Conservation (phyloP, 1,140 invertebrate species). For the Vollenhovia emeryi region DNA sequence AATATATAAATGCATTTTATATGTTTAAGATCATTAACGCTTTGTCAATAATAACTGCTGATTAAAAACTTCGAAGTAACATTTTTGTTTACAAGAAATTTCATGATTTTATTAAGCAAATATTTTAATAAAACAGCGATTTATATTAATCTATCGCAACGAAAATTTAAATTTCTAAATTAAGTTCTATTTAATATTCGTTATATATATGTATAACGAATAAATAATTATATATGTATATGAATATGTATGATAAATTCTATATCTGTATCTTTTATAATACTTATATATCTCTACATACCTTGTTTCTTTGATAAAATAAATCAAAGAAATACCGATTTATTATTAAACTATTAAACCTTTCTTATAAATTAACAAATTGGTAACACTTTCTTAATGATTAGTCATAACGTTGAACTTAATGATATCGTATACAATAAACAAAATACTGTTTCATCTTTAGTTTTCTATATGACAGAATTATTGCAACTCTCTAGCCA, state of each 20-base stretch:
- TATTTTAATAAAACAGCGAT: too few species aligned
- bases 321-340: neutral
- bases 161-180: too few species aligned
- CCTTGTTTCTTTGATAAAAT: neutral
- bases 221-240: too few species aligned
- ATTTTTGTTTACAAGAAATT: too few species aligned
- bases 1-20: neutral
- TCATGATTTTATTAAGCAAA: too few species aligned
- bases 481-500: conserved; percentile 73
- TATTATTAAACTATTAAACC: conserved; percentile 1
- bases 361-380: neutral
- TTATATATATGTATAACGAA: too few species aligned
- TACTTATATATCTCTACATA: neutral
- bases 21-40: too few species aligned
- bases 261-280: neutral
- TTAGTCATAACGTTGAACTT: neutral
- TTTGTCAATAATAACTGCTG: too few species aligned
- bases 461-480: neutral
- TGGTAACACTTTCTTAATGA: neutral
- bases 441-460: conserved; percentile 28
- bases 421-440: neutral
- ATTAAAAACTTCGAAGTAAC: too few species aligned
- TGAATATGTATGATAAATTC: neutral
- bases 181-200: too few species aligned
- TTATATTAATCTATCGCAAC: too few species aligned